Percentiles rank a stretch among this genome's conserved stretches.
Conservation (phyloP, 1,140 invertebrate genomes). For the Penaeus indicus region DNA sequence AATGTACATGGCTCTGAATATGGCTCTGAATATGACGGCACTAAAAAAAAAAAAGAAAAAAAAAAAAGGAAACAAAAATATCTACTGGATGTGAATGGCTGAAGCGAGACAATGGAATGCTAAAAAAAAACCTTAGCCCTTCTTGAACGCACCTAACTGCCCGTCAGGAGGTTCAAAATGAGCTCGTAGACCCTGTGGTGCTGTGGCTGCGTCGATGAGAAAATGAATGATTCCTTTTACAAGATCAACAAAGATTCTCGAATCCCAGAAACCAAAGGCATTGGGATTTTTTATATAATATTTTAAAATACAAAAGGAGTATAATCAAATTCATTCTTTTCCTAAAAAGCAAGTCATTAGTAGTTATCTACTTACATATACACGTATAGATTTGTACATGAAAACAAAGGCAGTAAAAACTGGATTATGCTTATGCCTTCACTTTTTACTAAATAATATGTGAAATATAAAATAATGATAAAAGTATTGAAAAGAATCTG, state of each 20-base stretch:
- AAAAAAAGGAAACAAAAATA: no score
- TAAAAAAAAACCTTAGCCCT: no score
- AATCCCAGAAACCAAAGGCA: conserved; percentile 4
- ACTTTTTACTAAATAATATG: background rate
- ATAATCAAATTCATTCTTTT: background rate
- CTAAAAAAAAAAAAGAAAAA: no score
- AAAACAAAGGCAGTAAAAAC: background rate
- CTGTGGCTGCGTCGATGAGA: background rate
- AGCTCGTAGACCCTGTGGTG: no score
- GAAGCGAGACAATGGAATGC: no score
- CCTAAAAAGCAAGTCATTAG: background rate
- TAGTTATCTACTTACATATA: conserved; percentile 11
- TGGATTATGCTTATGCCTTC: background rate
- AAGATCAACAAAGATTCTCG: conserved; percentile 13
- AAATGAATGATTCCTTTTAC: conserved; percentile 1
- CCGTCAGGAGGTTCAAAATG: no score
- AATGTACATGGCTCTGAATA: background rate
- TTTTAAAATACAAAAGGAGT: background rate
- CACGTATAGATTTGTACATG: conserved; percentile 13
- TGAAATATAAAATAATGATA: background rate
- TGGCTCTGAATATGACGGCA: no score
- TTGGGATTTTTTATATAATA: background rate
- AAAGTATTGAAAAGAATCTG: no score
- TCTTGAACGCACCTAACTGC: no score
- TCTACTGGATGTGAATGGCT: no score